phyloP scores from a whole-genome alignment of 2,888 invertebrate species.

The Caenorhabditis becei region DNA sequence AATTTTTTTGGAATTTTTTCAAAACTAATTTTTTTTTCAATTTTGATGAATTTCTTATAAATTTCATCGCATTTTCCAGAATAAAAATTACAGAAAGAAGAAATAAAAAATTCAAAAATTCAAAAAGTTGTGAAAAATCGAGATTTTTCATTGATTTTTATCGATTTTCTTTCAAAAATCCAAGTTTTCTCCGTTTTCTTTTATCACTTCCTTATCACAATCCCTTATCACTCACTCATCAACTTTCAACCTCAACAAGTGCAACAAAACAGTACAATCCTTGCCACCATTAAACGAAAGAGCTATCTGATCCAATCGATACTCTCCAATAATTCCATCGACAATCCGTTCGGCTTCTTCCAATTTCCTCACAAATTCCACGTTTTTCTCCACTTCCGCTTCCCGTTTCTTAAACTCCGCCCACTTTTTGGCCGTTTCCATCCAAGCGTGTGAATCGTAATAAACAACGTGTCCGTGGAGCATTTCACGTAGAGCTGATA shows the following conservation, averaged over 20 bases:
- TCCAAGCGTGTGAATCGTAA: constrained; percentile 83
- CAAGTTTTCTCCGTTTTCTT: too few species aligned
- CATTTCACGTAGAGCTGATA: constrained; percentile 62
- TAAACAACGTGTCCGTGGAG: constrained; percentile 82
- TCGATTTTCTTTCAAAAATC: too few species aligned
- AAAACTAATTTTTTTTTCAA: too few species aligned
- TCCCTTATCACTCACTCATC: constrained; percentile 73
- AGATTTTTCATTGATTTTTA: too few species aligned
- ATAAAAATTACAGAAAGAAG: too few species aligned
- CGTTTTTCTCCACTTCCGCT: constrained; percentile 26
- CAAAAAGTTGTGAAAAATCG: too few species aligned
- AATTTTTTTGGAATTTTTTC: too few species aligned
- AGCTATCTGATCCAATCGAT: constrained; percentile 88
- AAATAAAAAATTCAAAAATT: too few species aligned
- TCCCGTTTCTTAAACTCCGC: constrained; percentile 56
- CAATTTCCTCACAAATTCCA: constrained; percentile 72
- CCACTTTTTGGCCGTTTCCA: constrained; percentile 78
- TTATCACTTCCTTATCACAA: too few species aligned
- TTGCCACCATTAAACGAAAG: constrained; percentile 98
- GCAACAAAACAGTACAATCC: constrained; percentile 94
- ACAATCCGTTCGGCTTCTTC: constrained; percentile 81
- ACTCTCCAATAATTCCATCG: constrained; percentile 81
- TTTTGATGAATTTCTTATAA: too few species aligned
- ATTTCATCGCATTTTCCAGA: too few species aligned
- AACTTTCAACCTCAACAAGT: constrained; percentile 84